Base-by-base conservation (phyloP, 2,888 invertebrate species). In the Entomobrya multifasciata region DNA sequence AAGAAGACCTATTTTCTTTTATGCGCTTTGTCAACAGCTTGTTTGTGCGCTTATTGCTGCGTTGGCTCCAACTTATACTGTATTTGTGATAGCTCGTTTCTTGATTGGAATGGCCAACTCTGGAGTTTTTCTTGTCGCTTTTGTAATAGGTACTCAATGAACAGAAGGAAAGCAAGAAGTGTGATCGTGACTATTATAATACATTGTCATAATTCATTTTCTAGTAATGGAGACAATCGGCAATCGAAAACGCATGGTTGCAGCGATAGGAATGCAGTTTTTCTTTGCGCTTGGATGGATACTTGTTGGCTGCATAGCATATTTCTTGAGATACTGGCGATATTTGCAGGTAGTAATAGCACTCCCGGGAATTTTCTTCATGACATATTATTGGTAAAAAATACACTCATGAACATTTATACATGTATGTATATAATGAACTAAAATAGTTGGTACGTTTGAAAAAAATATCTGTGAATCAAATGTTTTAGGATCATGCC, bases 61-160 rank as follows among this genome's bases (percentile, higher is more conserved):
- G 6, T 91, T 95, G 70, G 93, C 95, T 0, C 95, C 95, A 0
- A 95, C 95, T 91, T 95, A 95, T 92, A 93, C 95, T 91, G 94
- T 94, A 60, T 96, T 95, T 91, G 94, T 95, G n/a, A 92, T 95
- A 78, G 94, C 95, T 65, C 93, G 96, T 87, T 92, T 95, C 81
- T 92, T 95, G 72, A 94, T 96, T 36, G 96, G 96, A 20, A 94
- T 95, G 25, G 95, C 95, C 5, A 95, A 96, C 11, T 95, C 95
- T 10, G 96, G 96, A 0, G 95, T 96, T 11, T 96, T 96, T 91
- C 93, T 96, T 86, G 95, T 96, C 17, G 95, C 96, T 57, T 96
- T 96, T 92, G 96, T 96, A 70, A 95, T 96, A 90, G 95, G 96
- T 94, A 93, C 93, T 47, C 93, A 91, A 27, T 49, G 25, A 49